phyloP scores from a whole-genome alignment of 2,797 vertebrate genomes.

The Gambusia yucatana region DNA sequence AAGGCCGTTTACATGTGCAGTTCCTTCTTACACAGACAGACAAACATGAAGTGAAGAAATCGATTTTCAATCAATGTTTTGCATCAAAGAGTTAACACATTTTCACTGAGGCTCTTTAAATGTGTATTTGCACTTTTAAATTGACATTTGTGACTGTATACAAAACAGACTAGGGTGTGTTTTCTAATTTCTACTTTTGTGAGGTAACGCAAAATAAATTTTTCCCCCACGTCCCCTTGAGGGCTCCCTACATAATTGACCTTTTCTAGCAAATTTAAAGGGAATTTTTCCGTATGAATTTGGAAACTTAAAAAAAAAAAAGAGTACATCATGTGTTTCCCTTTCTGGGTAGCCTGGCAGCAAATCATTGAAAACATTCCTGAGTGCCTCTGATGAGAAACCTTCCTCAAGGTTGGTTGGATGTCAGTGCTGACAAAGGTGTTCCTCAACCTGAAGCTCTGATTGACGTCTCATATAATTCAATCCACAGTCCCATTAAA shows the following conservation, averaged over 20 bases:
- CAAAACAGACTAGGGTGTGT: too few relatives aligned
- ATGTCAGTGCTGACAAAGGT: slow-evolving; percentile 37
- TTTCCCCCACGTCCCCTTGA: too few relatives aligned
- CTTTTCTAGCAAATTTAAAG: not conserved
- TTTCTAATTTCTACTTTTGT: too few relatives aligned
- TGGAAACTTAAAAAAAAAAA: not conserved
- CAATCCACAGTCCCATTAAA: slow-evolving; percentile 51
- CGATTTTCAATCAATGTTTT: too few relatives aligned
- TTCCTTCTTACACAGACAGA: too few relatives aligned
- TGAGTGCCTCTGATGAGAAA: slow-evolving; percentile 29
- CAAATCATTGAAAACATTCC: slow-evolving; percentile 34
- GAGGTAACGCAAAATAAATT: too few relatives aligned
- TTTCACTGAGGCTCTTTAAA: too few relatives aligned
- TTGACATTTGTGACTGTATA: too few relatives aligned
- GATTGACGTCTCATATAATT: slow-evolving; percentile 63
- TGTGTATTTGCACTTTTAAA: too few relatives aligned
- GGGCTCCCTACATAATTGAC: not conserved
- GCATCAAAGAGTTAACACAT: too few relatives aligned
- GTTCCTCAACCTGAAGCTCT: slow-evolving; percentile 26
- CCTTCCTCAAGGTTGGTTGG: slow-evolving; percentile 23
- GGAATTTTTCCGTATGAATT: not conserved
- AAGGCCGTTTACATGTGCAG: too few relatives aligned
- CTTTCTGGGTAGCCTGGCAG: slow-evolving; percentile 22
- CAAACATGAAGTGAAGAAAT: too few relatives aligned
- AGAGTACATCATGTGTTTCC: slow-evolving; percentile 10